Base-by-base conservation (phyloP, 2,113 vertebrate species). In the Notothenia rossii region DNA sequence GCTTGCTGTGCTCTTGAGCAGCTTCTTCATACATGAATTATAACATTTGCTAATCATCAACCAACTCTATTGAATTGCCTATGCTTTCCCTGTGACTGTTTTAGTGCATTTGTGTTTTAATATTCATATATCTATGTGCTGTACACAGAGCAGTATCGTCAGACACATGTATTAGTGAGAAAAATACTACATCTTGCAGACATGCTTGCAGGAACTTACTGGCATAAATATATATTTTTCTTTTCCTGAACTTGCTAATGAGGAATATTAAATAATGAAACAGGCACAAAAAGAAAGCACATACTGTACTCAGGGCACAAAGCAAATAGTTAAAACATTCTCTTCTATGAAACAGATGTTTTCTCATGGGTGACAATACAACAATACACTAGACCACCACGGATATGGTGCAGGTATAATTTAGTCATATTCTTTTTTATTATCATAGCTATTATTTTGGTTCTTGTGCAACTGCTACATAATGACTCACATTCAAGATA, bases 381-480 rank as follows among this genome's bases (percentile, higher is more conserved):
- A 91, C 86, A 93, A 92, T 91, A 94, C 91, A 93, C 90, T 92
- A 76, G 88, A 95, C 90, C 93, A 94, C 91, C 91, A 92, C 55
- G 48, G 80, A 93, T 86, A 93, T 88, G 90, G 92, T 90, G 88
- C 84, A 90, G 90, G 93, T 91, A 92, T 95, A 96, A 97, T 96
- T 96, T 96, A 96, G 96, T 96, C 96, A 97, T 93, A 88, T 81
- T 88, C 72, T 90, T 92, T 93, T 92, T 94, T 92, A 91, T 98
- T 93, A 93, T 95, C 91, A 94, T 94, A 93, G 91, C 94, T 94
- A 91, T 94, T 94, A 93, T 92, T 94, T 98, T 96, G 96, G 95
- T 96, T 98, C 95, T 97, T 98, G 97, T 98, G 98, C 96, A 96
- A 98, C 96, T 96, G 97, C 97, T 99, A 99, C 97, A 98, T 95